A percentile compares a stretch with the other conserved stretches of the same genome.
Evolutionary conservation across 2,888 invertebrate genomes (phyloP).

Genomic region (Plebejus argus): DNA sequence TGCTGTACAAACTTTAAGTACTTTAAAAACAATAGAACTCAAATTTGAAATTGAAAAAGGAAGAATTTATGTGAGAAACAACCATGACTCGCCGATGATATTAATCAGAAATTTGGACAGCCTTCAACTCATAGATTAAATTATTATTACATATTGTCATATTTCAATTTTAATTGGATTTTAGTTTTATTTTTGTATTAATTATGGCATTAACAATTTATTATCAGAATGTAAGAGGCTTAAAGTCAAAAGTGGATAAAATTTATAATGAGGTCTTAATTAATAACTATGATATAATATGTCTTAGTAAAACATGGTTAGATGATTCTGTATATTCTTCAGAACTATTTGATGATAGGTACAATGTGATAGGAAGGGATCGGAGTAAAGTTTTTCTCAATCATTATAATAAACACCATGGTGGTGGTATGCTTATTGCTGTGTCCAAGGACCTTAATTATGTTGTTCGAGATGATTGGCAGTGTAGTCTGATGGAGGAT

Average conservation of each 20-base stretch:
- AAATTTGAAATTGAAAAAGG: no score
- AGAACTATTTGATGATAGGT: conserved; percentile 5
- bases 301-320: conserved; percentile 15
- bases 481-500: conserved; percentile 25
- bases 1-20: no score
- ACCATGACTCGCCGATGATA: conserved; percentile 16
- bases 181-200: background rate
- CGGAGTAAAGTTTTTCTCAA: no score
- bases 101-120: conserved; percentile 20
- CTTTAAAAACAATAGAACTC: no score
- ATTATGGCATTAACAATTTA: background rate
- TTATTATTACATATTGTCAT: background rate
- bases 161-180: no score
- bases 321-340: conserved; percentile 1
- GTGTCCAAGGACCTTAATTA: background rate
- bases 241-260: background rate
- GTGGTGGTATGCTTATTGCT: no score
- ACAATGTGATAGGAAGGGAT: conserved; percentile 7
- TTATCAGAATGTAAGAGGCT: conserved; percentile 5
- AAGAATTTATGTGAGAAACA: conserved; percentile 37
- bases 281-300: conserved; percentile 8
- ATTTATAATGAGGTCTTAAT: background rate
- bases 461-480: conserved; percentile 24
- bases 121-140: background rate
- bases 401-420: no score